Evolutionary conservation across 2,797 vertebrate species (phyloP).

Genomic region (Pseudochirops cupreus): DNA sequence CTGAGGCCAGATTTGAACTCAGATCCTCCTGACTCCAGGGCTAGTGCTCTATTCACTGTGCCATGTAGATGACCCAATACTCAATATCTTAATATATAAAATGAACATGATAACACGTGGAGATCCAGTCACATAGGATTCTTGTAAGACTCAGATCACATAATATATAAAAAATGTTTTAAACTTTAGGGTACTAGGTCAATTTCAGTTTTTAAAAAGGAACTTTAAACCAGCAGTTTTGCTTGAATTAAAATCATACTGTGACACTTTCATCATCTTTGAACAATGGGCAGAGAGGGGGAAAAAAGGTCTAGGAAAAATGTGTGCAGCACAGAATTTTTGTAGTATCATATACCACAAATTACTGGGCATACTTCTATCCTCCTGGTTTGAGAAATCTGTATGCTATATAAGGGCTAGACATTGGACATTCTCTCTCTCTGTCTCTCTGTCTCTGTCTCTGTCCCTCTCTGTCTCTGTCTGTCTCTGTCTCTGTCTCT

Average conservation of each 20-base stretch:
- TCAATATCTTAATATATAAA: not conserved
- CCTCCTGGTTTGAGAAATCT: not conserved
- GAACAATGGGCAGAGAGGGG: slow-evolving; percentile 32
- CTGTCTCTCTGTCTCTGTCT: too few relatives aligned
- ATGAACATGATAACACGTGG: not conserved
- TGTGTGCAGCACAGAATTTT: slow-evolving; percentile 1
- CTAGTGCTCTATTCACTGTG: too few relatives aligned
- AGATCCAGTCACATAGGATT: not conserved
- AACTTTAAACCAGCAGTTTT: not conserved
- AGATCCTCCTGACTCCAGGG: too few relatives aligned
- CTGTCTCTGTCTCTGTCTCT: too few relatives aligned
- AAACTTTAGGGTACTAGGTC: not conserved
- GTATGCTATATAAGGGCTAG: not conserved
- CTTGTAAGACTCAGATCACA: not conserved
- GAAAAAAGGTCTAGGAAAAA: not conserved
- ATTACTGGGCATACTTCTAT: slow-evolving; percentile 13
- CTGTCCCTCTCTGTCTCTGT: not conserved
- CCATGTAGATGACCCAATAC: too few relatives aligned
- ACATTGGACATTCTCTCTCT: not conserved
- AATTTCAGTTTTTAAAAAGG: not conserved
- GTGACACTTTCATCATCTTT: slow-evolving; percentile 15
- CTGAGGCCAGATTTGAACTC: too few relatives aligned
- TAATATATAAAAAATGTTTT: not conserved
- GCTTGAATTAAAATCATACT: not conserved
- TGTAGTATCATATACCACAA: slow-evolving; percentile 5